phyloP scores from a whole-genome alignment of 2,888 invertebrate genomes.

The Agrochola lota region DNA sequence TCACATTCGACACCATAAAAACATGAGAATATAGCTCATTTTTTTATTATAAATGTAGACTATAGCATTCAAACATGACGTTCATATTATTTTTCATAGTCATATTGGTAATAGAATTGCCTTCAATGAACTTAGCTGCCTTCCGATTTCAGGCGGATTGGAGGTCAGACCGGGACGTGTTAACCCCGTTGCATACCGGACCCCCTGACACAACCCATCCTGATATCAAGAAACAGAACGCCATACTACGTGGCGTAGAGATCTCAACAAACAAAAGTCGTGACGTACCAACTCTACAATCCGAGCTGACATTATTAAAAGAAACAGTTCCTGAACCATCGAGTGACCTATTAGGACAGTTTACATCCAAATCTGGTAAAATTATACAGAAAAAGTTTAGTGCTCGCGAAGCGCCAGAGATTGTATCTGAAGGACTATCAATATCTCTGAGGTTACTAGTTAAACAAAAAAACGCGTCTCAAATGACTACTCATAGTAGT shows the following conservation, averaged over 20 bases:
- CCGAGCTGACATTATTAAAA: background rate
- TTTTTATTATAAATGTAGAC: slow-evolving; percentile 28
- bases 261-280: slow-evolving; percentile 16
- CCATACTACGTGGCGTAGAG: background rate
- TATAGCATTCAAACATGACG: slow-evolving; percentile 33
- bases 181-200: background rate
- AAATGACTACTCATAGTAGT: background rate
- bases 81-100: slow-evolving; percentile 27
- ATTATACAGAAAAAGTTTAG: background rate
- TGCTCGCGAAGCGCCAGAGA: background rate
- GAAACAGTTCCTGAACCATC: background rate
- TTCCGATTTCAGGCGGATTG: background rate
- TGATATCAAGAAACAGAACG: background rate
- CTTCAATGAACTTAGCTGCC: slow-evolving; percentile 24
- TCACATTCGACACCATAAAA: no score
- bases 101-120: slow-evolving; percentile 6
- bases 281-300: background rate
- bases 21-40: background rate
- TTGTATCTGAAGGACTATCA: background rate
- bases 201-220: background rate
- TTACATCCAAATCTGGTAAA: slow-evolving; percentile 1
- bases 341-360: background rate
- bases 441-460: background rate
- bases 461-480: background rate
- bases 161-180: background rate